Base-by-base conservation (phyloP, 2,113 vertebrate species). In the Lethenteron camtschaticum region DNA sequence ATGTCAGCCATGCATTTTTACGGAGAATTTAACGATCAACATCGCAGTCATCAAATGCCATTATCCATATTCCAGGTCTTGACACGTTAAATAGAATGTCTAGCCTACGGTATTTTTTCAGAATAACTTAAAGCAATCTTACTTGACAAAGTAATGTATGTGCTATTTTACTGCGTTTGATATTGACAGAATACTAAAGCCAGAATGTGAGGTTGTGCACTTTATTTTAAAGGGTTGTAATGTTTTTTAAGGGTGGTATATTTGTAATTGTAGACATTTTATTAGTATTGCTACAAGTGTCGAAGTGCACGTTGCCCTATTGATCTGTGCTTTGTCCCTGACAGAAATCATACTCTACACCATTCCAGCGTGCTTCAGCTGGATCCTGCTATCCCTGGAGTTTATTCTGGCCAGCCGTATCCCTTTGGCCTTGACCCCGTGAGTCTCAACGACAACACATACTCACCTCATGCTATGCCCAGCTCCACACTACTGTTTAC, bases 391-490 rank as follows among this genome's bases (percentile, higher is more conserved):
- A 12, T 86, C 71, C 71, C 82, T 0, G 85, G 83, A 0, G 91
- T 95, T 73, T 95, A 90, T 77, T 81, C 56, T 72, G 81, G 82
- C 16, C 63, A 56, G n/a, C 86, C 88, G 0, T 96, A 96, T 73
- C 89, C 89, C 0, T 95, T 96, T 0, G 91, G 91, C 73, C 92
- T 96, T 0, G 91, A 96, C 75, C 91, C 91, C 1, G 91, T 96
- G 79, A 75, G 81, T 78, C 14, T 41, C 41, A 41, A 41, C 41
- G 41, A 24, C 63, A 68, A 68, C n/a, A 41, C 41, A 7, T 41
- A 41, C 41, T 6, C 41, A 41, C 41, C 41, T 41, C 41, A 41
- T 41, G 41, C 41, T 41, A 41, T 41, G 41, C 41, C 41, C 41
- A 41, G 41, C 41, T 41, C 41, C 41, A 41, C 41, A 41, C 41